phyloP scores from a whole-genome alignment of 2,888 invertebrate genomes.

The Torymus texanus region DNA sequence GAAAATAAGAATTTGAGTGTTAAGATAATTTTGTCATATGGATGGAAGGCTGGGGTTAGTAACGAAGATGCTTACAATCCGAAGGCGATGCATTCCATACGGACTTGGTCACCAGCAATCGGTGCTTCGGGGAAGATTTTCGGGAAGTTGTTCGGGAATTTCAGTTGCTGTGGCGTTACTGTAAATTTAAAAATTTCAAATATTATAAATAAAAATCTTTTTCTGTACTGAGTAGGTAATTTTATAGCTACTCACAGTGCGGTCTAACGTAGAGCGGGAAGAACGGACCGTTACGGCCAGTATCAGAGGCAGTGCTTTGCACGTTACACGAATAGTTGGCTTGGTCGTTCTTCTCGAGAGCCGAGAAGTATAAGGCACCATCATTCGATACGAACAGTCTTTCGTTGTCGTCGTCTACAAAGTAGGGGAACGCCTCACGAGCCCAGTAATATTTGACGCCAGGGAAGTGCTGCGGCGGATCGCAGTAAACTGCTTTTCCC shows the following conservation, averaged over 20 bases:
- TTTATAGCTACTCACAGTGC: slow-evolving; percentile 79
- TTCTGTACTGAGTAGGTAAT: too few species aligned
- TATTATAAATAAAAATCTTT: background rate
- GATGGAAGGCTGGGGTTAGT: too few species aligned
- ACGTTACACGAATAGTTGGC: slow-evolving; percentile 95
- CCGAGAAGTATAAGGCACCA: slow-evolving; percentile 95
- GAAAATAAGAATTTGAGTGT: background rate
- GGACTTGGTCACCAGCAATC: slow-evolving; percentile 90
- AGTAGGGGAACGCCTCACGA: slow-evolving; percentile 91
- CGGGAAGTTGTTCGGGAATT: slow-evolving; percentile 96
- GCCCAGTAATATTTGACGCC: slow-evolving; percentile 94
- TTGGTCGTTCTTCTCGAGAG: slow-evolving; percentile 91
- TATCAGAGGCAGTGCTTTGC: slow-evolving; percentile 89
- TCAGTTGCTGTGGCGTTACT: slow-evolving; percentile 92
- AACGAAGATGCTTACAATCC: slow-evolving; percentile 83
- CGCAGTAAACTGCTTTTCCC: slow-evolving; percentile 94
- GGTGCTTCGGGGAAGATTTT: slow-evolving; percentile 97
- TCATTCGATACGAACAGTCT: slow-evolving; percentile 95
- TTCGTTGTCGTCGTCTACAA: slow-evolving; percentile 91
- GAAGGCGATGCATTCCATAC: slow-evolving; percentile 96
- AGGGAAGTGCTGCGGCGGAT: slow-evolving; percentile 94
- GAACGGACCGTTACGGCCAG: slow-evolving; percentile 92
- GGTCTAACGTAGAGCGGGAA: slow-evolving; percentile 89
- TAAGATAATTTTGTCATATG: background rate
- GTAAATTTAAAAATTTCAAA: slow-evolving; percentile 55